Evolutionary conservation across 2,888 invertebrate genomes (phyloP).

Genomic region (Eilema depressum): DNA sequence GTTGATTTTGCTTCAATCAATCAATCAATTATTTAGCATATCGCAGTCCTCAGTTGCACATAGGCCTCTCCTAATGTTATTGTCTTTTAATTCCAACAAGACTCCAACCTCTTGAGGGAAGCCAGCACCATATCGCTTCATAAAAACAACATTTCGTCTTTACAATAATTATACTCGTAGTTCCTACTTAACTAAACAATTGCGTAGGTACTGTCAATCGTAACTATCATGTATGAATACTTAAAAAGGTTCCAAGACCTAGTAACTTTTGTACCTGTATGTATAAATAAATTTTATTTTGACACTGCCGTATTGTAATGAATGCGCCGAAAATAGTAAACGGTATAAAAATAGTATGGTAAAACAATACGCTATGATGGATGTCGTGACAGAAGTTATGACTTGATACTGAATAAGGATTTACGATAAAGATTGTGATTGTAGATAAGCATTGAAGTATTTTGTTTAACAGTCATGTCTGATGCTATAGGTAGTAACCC

Average conservation of each 20-base stretch:
- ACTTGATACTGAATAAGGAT: slow-evolving; percentile 29
- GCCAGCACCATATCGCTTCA: too few species aligned
- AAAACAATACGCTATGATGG: slow-evolving; percentile 34
- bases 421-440: slow-evolving; percentile 38
- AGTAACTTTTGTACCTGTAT: slow-evolving; percentile 25
- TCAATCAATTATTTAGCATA: too few species aligned
- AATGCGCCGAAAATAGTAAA: slow-evolving; percentile 43
- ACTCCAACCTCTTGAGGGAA: too few species aligned
- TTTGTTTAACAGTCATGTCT: slow-evolving; percentile 18
- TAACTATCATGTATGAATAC: not conserved
- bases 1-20: too few species aligned
- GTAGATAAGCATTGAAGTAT: slow-evolving; percentile 33
- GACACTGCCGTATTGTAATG: slow-evolving; percentile 33
- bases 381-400: slow-evolving; percentile 37
- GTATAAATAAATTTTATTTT: slow-evolving; percentile 33
- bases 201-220: not conserved
- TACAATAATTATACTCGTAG: too few species aligned
- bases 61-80: too few species aligned
- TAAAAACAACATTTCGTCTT: too few species aligned
- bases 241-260: slow-evolving; percentile 3
- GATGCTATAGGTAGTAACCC: slow-evolving; percentile 7
- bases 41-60: too few species aligned
- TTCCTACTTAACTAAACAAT: not conserved
- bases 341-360: slow-evolving; percentile 30
- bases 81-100: too few species aligned